Percentiles rank a stretch among this genome's conserved stretches.
phyloP scores from a whole-genome alignment of 1,140 invertebrate species.

The Limonius californicus region DNA sequence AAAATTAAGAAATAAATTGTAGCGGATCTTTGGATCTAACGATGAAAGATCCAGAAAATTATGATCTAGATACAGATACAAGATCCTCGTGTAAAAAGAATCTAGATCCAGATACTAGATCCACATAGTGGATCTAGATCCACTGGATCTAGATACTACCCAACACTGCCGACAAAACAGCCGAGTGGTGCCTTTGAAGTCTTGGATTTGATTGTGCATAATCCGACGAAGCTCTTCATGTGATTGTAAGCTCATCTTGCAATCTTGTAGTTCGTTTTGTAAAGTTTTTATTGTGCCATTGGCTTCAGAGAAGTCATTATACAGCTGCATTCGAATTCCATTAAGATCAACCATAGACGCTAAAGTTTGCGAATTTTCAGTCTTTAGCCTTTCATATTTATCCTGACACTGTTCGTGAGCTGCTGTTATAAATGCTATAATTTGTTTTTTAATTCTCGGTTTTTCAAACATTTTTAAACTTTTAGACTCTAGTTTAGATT shows the following conservation, averaged over 20 bases:
- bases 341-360: neutral
- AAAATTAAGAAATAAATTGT: too few relatives aligned
- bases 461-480: neutral
- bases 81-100: too few relatives aligned
- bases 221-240: conserved; percentile 45
- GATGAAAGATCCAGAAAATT: too few relatives aligned
- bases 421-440: neutral
- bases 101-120: too few relatives aligned
- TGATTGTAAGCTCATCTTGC: neutral
- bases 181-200: conserved; percentile 62
- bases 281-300: conserved; percentile 5
- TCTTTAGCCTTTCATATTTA: neutral
- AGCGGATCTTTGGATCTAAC: too few relatives aligned
- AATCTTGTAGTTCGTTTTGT: neutral
- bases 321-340: neutral
- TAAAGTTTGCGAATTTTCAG: neutral
- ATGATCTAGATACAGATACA: too few relatives aligned
- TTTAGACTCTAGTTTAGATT: neutral
- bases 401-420: conserved; percentile 6
- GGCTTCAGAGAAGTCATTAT: neutral
- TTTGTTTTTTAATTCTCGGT: neutral
- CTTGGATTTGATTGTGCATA: conserved; percentile 52
- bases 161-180: conserved; percentile 71
- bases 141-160: too few relatives aligned
- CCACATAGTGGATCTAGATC: too few relatives aligned